Percentiles rank a stretch among this genome's conserved stretches.
Conservation (phyloP, 2,888 invertebrate genomes). For the Chloroclysta siterata region DNA sequence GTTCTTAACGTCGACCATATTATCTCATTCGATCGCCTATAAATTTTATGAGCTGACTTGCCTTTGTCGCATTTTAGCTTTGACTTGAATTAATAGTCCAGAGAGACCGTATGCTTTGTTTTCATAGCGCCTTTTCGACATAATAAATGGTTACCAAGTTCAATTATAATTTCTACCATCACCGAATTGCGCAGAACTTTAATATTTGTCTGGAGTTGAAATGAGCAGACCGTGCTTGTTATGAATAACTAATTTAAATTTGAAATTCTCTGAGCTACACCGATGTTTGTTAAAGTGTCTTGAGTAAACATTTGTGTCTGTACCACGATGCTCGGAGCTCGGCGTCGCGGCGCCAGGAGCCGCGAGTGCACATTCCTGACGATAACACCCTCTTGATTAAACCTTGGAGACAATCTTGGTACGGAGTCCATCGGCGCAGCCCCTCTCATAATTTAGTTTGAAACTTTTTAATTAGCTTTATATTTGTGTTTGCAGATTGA, state of each 20-base stretch:
- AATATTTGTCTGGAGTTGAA: constrained; percentile 68
- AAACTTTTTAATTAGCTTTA: constrained; percentile 86
- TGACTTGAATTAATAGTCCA: constrained; percentile 77
- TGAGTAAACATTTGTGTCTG: constrained; percentile 71
- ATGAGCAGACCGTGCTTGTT: constrained; percentile 77
- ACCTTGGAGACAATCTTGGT: constrained; percentile 80
- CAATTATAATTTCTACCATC: constrained; percentile 42
- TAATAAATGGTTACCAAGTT: background rate
- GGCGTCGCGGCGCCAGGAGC: constrained; percentile 38
- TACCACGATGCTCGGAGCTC: constrained; percentile 64
- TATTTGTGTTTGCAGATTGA: constrained; percentile 85
- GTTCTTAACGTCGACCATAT: constrained; percentile 84
- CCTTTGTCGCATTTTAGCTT: constrained; percentile 77
- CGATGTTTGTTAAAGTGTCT: constrained; percentile 80
- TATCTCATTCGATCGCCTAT: constrained; percentile 85
- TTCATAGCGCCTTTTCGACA: constrained; percentile 49
- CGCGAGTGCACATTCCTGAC: constrained; percentile 63
- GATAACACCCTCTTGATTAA: constrained; percentile 74
- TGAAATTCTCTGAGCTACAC: constrained; percentile 80
- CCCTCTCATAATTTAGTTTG: constrained; percentile 85
- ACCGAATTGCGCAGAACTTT: constrained; percentile 59
- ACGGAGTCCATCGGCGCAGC: constrained; percentile 76
- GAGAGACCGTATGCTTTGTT: constrained; percentile 66
- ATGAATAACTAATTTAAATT: constrained; percentile 84
- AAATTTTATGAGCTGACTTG: constrained; percentile 84